Base-by-base conservation (phyloP, 2,888 invertebrate species). In the Horisme vitalbata region DNA sequence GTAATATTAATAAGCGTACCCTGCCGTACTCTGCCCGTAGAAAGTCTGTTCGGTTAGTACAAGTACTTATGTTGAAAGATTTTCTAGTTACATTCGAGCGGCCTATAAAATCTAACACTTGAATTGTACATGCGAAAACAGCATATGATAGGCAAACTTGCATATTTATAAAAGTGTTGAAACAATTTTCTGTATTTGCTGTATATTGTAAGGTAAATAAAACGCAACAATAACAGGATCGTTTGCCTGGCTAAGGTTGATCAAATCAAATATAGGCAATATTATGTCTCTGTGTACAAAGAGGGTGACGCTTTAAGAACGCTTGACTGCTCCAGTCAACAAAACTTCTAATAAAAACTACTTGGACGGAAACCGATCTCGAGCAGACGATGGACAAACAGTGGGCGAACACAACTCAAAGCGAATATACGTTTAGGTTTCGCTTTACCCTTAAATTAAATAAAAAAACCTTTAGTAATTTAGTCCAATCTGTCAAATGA, bases 401-500 rank as follows among this genome's bases (percentile, higher is more conserved):
- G 55, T 58, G 59, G 55, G 67, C 73, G 85, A 85, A 86, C 81
- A 83, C 68, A 64, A 61, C 65, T 68, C 65, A 63, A 63, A 71
- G 68, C 51, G 44, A 62, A 57, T 66, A 69, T 67, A 65, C 79
- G 75, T 75, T 71, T 70, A 67, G 68, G 67, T 71, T 75, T 76
- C 68, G 66, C 71, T 76, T 79, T 82, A 72, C 83, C 80, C 82
- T 83, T 69, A 84, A 84, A 86, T 86, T 84, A 85, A 87, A 86
- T 83, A 86, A 84, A 86, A 63, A 87, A 85, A 80, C 75, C 80
- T 80, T 73, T 71, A 78, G 78, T 85, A 79, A 86, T 83, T 82
- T 82, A 83, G 83, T 75, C 71, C 84, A 85, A 89, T 87, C 86
- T 89, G 88, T 89, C 88, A 88, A 86, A 86, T 83, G 84, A 82